Conservation (phyloP, 2,888 invertebrate genomes). For the Lasius fuliginosus region DNA sequence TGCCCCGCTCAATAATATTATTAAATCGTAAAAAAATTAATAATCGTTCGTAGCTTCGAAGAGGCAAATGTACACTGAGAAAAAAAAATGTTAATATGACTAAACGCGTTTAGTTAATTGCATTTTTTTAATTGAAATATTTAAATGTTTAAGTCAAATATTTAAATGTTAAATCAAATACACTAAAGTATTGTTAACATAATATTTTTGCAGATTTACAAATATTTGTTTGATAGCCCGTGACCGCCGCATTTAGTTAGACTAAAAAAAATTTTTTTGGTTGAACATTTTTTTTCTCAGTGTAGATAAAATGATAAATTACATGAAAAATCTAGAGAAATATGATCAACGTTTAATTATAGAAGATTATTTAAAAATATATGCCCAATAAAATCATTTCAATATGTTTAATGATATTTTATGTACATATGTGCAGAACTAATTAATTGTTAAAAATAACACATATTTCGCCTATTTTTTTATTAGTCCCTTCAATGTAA, state of each 20-base stretch:
- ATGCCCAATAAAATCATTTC: background rate
- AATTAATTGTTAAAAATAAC: background rate
- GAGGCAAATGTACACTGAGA: background rate
- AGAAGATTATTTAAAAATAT: background rate
- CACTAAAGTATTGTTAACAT: too few relatives aligned
- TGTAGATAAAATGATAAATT: slow-evolving; percentile 6
- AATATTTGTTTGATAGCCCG: too few relatives aligned
- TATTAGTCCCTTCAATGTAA: background rate
- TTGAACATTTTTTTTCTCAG: too few relatives aligned
- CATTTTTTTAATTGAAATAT: too few relatives aligned
- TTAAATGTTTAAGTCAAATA: too few relatives aligned
- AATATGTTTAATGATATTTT: background rate
- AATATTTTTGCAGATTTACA: too few relatives aligned
- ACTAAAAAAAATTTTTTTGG: too few relatives aligned
- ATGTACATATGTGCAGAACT: background rate
- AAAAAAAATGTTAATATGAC: too few relatives aligned
- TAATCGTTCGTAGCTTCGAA: background rate
- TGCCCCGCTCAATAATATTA: background rate
- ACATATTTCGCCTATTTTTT: background rate
- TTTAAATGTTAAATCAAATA: too few relatives aligned
- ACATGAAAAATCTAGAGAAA: background rate
- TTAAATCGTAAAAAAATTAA: slow-evolving; percentile 23
- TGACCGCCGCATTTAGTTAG: too few relatives aligned
- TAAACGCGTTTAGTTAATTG: too few relatives aligned
- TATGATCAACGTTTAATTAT: background rate